Evolutionary conservation across 2,113 vertebrate genomes (phyloP).

Genomic region (Physeter macrocephalus): DNA sequence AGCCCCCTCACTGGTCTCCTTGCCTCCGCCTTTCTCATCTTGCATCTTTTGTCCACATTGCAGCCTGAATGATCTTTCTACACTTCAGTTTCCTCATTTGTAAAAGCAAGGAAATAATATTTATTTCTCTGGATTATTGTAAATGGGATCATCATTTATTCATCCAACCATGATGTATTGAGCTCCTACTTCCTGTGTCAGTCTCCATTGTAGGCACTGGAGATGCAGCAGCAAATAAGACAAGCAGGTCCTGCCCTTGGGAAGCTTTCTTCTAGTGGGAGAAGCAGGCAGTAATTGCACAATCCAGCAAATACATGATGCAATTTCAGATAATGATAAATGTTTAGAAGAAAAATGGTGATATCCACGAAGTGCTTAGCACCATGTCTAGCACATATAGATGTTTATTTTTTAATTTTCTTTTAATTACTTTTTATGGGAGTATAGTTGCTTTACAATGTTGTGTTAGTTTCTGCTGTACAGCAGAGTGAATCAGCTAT

Average conservation of each 20-base stretch:
- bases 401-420: background rate
- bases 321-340: background rate
- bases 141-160: background rate
- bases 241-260: background rate
- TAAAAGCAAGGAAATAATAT: background rate
- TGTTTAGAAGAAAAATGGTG: background rate
- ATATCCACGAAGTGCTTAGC: background rate
- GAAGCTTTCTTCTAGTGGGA: background rate
- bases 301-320: background rate
- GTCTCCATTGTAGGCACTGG: background rate
- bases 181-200: background rate
- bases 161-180: background rate
- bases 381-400: background rate
- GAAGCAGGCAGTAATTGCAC: background rate
- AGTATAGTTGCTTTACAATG: too few species aligned
- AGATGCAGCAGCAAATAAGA: background rate
- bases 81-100: background rate
- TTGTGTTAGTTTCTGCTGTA: too few species aligned
- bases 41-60: background rate
- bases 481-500: too few species aligned
- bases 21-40: background rate
- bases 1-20: background rate
- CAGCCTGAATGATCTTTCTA: background rate
- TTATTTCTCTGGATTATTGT: background rate
- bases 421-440: too few species aligned